A percentile compares a stretch with the other conserved stretches of the same genome.
These are phyloP conservation scores for Nephrocerus scutellatus DNA, from an alignment of 2,888 invertebrate species.

Conservation along the genomic window DNA sequence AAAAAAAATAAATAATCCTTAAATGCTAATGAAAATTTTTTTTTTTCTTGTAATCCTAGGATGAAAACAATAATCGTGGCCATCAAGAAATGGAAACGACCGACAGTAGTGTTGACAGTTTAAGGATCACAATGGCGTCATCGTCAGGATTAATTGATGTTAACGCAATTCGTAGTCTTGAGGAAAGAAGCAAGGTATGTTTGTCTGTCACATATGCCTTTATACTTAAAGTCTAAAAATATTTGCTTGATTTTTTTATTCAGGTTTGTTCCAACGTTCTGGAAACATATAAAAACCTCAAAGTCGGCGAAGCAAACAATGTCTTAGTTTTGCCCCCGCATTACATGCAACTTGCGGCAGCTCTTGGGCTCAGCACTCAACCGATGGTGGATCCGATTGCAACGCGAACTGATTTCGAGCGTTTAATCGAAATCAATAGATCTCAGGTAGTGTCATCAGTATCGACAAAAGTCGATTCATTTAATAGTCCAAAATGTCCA, in stretches of 20 bases:
- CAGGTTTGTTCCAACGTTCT: constrained; percentile 35
- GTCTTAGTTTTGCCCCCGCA: constrained; percentile 55
- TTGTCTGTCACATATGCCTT: background rate
- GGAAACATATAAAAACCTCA: constrained; percentile 39
- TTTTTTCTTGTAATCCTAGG: constrained; percentile 23
- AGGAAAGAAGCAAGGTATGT: constrained; percentile 15
- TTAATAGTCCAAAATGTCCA: too few relatives aligned
- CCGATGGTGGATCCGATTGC: constrained; percentile 40
- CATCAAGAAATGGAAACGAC: constrained; percentile 23
- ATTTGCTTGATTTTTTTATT: constrained; percentile 5
- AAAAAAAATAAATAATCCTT: too few relatives aligned
- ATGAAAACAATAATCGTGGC: constrained; percentile 44
- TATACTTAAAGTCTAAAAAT: too few relatives aligned
- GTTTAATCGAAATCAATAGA: constrained; percentile 41
- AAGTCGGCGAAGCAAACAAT: constrained; percentile 49
- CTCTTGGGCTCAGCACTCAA: constrained; percentile 43
- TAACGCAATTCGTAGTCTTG: constrained; percentile 15
- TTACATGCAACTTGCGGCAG: constrained; percentile 54
- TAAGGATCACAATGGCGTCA: constrained; percentile 19
- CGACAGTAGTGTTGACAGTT: constrained; percentile 20
- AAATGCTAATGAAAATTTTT: background rate
- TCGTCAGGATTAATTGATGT: constrained; percentile 24
- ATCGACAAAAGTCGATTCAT: too few relatives aligned
- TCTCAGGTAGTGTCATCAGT: constrained; percentile 34
- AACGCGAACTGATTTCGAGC: constrained; percentile 43